These are phyloP conservation scores for Equus quagga DNA, from an alignment of 2,113 vertebrate genomes.

Conservation along the genomic window DNA sequence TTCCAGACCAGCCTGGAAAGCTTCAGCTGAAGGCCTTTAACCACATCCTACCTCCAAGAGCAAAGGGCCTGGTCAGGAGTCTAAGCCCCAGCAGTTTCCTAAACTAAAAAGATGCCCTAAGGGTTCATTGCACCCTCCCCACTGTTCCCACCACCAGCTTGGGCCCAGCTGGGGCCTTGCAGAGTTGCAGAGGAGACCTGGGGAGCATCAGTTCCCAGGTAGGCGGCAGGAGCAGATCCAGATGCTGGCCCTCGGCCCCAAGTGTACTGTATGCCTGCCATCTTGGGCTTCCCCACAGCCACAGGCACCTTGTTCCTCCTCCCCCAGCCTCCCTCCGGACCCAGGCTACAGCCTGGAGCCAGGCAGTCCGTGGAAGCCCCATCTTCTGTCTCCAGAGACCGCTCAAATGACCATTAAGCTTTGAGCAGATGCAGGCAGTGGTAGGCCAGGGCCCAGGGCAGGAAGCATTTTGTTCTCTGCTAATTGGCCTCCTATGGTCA, in stretches of 20 bases:
- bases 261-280: background rate
- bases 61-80: background rate
- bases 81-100: background rate
- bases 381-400: conserved; percentile 64
- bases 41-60: background rate
- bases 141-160: background rate
- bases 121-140: background rate
- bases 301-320: conserved; percentile 23
- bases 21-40: background rate
- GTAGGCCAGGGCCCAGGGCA: conserved; percentile 35
- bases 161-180: background rate
- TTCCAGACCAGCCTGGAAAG: background rate
- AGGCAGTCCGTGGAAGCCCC: conserved; percentile 59
- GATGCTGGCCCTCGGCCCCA: background rate
- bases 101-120: background rate
- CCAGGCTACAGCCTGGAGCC: conserved; percentile 61
- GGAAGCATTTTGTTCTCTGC: conserved; percentile 73
- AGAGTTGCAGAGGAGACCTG: background rate
- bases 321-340: conserved; percentile 6
- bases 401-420: conserved; percentile 80
- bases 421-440: conserved; percentile 63
- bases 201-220: background rate
- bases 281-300: background rate
- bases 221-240: background rate
- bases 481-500: conserved; percentile 75